These are phyloP conservation scores for Telmatherina bonti DNA, from an alignment of 2,797 vertebrate species.

Conservation along the genomic window DNA sequence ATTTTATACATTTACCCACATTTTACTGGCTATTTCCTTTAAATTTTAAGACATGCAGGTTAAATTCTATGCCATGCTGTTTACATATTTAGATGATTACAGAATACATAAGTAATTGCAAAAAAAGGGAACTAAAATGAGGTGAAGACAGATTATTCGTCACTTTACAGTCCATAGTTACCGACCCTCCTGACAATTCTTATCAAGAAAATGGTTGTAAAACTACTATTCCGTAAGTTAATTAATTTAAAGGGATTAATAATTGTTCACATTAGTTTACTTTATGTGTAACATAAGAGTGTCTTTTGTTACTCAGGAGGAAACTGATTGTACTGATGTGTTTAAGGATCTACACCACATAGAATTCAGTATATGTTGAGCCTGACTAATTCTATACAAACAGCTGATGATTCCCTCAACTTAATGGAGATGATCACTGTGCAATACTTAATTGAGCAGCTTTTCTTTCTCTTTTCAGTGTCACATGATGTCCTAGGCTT, in stretches of 20 bases:
- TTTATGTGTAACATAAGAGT: not conserved
- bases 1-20: not conserved
- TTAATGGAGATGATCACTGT: not conserved
- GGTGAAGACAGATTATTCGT: constrained; percentile 1
- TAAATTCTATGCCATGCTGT: constrained; percentile 15
- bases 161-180: too few species aligned
- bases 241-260: not conserved
- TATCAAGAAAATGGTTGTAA: not conserved
- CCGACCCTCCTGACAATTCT: too few species aligned
- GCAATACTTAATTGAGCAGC: not conserved
- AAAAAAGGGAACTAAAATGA: not conserved
- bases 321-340: too few species aligned
- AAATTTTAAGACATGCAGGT: constrained; percentile 34
- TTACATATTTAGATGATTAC: not conserved
- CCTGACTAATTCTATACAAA: not conserved
- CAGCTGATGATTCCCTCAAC: not conserved
- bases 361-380: not conserved
- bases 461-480: not conserved
- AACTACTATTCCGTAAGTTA: not conserved
- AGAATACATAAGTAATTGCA: not conserved
- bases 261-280: not conserved
- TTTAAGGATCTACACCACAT: not conserved
- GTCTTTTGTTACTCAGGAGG: not conserved
- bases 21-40: constrained; percentile 3
- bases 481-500: too few species aligned